phyloP scores from a whole-genome alignment of 1,140 invertebrate species.

The Drosophila ohnishii region DNA sequence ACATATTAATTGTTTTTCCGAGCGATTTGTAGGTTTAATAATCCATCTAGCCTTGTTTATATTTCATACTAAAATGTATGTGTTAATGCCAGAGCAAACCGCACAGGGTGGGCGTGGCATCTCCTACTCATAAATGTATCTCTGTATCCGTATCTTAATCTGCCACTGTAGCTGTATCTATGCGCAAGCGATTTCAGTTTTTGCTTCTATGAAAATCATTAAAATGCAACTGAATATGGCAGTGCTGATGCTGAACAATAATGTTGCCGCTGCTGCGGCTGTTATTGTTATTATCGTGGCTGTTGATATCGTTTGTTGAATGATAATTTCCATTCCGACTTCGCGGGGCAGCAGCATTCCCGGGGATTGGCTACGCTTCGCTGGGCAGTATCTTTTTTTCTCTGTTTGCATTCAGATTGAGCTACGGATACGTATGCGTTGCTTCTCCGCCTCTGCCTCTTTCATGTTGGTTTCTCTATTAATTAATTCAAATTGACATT shows the following conservation, averaged over 20 bases:
- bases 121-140: slow-evolving; percentile 30
- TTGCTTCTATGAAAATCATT: slow-evolving; percentile 68
- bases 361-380: slow-evolving; percentile 64
- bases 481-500: slow-evolving; percentile 81
- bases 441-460: slow-evolving; percentile 27
- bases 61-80: no score
- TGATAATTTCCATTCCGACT: slow-evolving; percentile 58
- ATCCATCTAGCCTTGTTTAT: neutral
- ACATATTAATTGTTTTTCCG: no score
- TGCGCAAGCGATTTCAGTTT: slow-evolving; percentile 31
- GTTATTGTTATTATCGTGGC: slow-evolving; percentile 36
- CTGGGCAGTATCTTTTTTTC: slow-evolving; percentile 50
- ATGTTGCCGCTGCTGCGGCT: slow-evolving; percentile 25
- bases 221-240: slow-evolving; percentile 61
- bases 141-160: slow-evolving; percentile 12
- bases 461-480: slow-evolving; percentile 62
- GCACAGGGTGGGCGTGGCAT: slow-evolving; percentile 10
- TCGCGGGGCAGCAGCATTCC: slow-evolving; percentile 3
- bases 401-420: slow-evolving; percentile 10
- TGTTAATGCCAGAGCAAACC: neutral
- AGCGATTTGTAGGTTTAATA: no score
- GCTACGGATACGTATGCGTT: slow-evolving; percentile 7
- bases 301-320: slow-evolving; percentile 65
- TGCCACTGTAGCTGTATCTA: slow-evolving; percentile 5
- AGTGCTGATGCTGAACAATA: slow-evolving; percentile 39